Evolutionary conservation across 2,888 invertebrate species (phyloP), one percentile per base, ranked within the genome.

Genomic region (Abrostola triplasia): DNA sequence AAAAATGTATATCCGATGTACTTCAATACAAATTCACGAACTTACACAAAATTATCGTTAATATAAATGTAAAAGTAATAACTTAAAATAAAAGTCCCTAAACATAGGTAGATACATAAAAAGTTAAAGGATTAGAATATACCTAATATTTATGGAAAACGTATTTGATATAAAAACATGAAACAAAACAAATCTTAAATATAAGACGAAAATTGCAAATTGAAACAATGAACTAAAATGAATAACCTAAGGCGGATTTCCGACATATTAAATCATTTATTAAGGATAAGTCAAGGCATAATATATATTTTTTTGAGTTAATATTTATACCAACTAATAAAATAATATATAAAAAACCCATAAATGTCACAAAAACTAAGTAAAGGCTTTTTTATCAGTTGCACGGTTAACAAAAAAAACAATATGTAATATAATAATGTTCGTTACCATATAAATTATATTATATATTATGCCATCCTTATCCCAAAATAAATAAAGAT

Each of bases 231-330:
- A 50, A 72, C 36, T 66, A 59, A 64, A 60, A 56, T 48, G 36
- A 64, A 59, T 60, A 63, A 76, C 44, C 67, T 79, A 84, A 90
- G 90, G 89, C 90, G 89, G 90, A 86, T 81, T 84, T 82, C 87
- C 88, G 90, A 90, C 89, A 85, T 63, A 59, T 53, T 56, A 73
- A 63, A 36, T 50, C 11, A 50, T 50, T 50, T 36, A 1, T 36
- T 12, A 8, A 24, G 5, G 24, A 24, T 47, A 9, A 47, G 8
- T 47, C 24, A 24, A 24, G 24, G 44, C 24, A 24, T 24, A 24
- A 2, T 24, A n/a, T 24, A 24, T 24, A 2, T 2, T 24, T 24
- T 24, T 24, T 24, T 24, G 4, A 24, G 24, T 2, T 24, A 24
- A n/a, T n/a, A n/a, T n/a, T 24, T 24, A 24, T 24, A 24, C 4